phyloP scores from a whole-genome alignment of 2,888 invertebrate species.

The Agrochola macilenta region DNA sequence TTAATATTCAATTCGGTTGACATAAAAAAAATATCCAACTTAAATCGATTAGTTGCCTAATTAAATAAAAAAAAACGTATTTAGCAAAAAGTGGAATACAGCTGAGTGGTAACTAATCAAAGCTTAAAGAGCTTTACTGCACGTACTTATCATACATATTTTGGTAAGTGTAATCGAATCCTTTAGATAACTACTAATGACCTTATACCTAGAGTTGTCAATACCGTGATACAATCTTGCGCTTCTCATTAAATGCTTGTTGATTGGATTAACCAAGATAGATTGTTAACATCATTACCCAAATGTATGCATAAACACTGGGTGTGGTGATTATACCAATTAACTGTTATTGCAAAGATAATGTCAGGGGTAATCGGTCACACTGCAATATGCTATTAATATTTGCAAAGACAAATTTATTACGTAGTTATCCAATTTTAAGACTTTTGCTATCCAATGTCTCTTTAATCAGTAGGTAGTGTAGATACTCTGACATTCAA shows the following conservation, averaged over 20 bases:
- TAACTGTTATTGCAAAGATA: slow-evolving; percentile 36
- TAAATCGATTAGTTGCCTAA: background rate
- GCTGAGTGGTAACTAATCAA: background rate
- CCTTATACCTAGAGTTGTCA: background rate
- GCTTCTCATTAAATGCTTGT: slow-evolving; percentile 26
- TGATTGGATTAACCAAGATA: slow-evolving; percentile 44
- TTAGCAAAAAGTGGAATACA: background rate
- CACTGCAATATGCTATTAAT: slow-evolving; percentile 32
- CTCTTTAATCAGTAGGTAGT: slow-evolving; percentile 2
- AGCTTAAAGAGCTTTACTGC: too few species aligned
- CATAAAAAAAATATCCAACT: background rate
- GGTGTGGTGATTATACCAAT: slow-evolving; percentile 55
- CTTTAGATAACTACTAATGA: background rate
- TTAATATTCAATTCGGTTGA: background rate
- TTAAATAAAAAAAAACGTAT: background rate
- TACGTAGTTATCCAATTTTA: slow-evolving; percentile 11
- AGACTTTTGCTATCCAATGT: background rate
- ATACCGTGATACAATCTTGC: slow-evolving; percentile 4
- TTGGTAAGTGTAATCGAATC: background rate
- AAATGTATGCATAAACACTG: slow-evolving; percentile 41
- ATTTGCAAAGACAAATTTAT: slow-evolving; percentile 34
- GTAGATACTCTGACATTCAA: slow-evolving; percentile 9
- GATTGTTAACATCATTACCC: slow-evolving; percentile 42
- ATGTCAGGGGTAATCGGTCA: slow-evolving; percentile 55
- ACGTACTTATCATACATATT: background rate